These are phyloP conservation scores for Drosophila melanica DNA, from an alignment of 1,140 invertebrate species.

Conservation along the genomic window DNA sequence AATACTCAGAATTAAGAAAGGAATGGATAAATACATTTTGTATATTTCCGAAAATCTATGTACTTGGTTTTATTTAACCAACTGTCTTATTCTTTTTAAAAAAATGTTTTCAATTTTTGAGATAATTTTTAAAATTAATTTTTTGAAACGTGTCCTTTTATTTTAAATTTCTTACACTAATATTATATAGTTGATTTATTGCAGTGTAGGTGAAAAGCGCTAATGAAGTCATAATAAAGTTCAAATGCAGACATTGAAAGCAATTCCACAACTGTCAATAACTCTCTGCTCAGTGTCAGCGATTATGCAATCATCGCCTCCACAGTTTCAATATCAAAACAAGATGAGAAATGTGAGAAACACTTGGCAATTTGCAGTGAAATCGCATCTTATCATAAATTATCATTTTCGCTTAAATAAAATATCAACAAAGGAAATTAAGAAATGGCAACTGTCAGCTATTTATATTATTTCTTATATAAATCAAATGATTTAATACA, in stretches of 20 bases:
- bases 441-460: not conserved
- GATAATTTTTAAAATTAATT: not conserved
- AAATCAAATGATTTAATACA: slow-evolving; percentile 13
- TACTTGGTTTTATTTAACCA: too few relatives aligned
- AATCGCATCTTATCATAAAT: slow-evolving; percentile 7
- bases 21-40: too few relatives aligned
- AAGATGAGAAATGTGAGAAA: slow-evolving; percentile 34
- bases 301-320: slow-evolving; percentile 24
- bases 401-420: not conserved
- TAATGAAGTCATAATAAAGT: slow-evolving; percentile 15
- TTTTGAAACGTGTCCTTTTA: not conserved
- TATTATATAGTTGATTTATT: not conserved
- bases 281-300: not conserved
- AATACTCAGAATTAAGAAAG: too few relatives aligned
- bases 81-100: too few relatives aligned
- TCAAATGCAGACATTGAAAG: slow-evolving; percentile 12
- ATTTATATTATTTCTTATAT: not conserved
- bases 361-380: not conserved
- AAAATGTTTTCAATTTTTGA: too few relatives aligned
- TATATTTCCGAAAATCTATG: too few relatives aligned
- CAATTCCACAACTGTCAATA: not conserved
- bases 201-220: not conserved
- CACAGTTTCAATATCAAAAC: slow-evolving; percentile 8
- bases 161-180: not conserved
- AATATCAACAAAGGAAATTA: not conserved